A percentile compares a stretch with the other conserved stretches of the same genome.
These are phyloP conservation scores for Chlorospingus flavigularis DNA, from an alignment of 2,797 vertebrate genomes.

Conservation along the genomic window DNA sequence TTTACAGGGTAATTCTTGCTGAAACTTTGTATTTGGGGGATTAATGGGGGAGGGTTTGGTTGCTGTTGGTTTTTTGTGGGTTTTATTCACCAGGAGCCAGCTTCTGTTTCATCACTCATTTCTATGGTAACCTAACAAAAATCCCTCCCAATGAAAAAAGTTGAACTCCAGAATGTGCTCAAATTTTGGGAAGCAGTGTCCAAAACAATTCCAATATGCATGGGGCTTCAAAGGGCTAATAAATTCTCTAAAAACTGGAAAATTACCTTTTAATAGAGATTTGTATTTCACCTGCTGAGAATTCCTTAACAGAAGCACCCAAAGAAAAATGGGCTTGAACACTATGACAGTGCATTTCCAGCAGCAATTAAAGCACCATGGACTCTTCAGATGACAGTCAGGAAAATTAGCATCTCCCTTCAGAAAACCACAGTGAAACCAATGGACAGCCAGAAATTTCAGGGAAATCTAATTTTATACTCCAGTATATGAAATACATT, in stretches of 20 bases:
- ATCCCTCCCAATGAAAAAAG: neutral
- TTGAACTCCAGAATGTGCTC: neutral
- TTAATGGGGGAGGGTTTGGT: neutral
- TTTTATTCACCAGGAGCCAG: neutral
- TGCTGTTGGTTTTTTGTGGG: neutral
- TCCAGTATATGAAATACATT: neutral
- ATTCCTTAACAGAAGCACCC: neutral
- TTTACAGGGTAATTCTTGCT: neutral
- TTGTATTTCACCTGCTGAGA: neutral
- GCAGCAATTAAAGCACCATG: neutral
- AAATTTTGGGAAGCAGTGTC: neutral
- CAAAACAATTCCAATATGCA: neutral
- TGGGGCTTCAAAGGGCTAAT: neutral
- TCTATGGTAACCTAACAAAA: neutral
- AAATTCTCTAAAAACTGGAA: neutral
- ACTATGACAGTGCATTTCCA: neutral
- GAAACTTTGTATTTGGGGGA: neutral
- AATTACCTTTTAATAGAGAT: neutral
- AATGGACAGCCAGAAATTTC: neutral
- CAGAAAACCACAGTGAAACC: neutral
- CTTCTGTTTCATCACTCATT: neutral
- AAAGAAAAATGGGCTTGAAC: neutral
- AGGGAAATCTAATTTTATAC: neutral
- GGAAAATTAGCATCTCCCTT: neutral
- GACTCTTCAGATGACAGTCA: neutral